Base-by-base conservation (phyloP, 2,888 invertebrate species). In the Pollenia griseotomentosa region DNA sequence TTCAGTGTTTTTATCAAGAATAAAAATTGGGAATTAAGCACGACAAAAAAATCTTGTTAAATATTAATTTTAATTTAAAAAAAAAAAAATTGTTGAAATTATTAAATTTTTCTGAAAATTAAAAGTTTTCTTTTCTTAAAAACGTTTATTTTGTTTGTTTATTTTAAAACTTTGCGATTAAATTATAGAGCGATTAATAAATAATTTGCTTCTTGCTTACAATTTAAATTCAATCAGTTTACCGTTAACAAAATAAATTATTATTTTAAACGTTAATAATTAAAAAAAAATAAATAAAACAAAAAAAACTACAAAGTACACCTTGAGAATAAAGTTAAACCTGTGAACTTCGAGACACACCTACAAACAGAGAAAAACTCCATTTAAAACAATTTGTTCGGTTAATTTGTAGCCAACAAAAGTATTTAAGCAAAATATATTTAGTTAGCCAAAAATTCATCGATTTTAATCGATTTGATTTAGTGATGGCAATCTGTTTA, bases 341-440 rank as follows among this genome's bases (percentile, higher is more conserved):
- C 87, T 82, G 87, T 78, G 77, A 87, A 79, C 84, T 78, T 53
- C 33, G 33, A 74, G 87, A 66, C 84, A 84, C 84, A 82, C 87
- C 84, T 84, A 78, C 78, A 42, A 61, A 57, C 9, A 6, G 12
- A 14, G 19, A 33, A 59, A 11, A 46, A 74, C 66, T 19, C n/a
- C 61, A 74, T 80, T 85, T 70, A 74, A 85, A 85, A 85, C 66
- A 85, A 85, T 80, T 85, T 80, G 84, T 80, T 63, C 10, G 11
- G 65, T 73, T 71, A 59, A 83, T 78, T 78, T 83, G 23, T 51
- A 61, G 33, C 23, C 9, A 59, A 48, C 46, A 70, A 53, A 74
- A 61, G 33, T 33, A 33, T 59, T 66, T 59, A 59, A 57, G n/a
- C 7, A 40, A 9, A 44, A 66, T 33, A 59, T 48, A n/a, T 48